Percentiles rank a stretch among this genome's conserved stretches.
phyloP scores from a whole-genome alignment of 2,797 vertebrate genomes.

The Chaunax sp. region DNA sequence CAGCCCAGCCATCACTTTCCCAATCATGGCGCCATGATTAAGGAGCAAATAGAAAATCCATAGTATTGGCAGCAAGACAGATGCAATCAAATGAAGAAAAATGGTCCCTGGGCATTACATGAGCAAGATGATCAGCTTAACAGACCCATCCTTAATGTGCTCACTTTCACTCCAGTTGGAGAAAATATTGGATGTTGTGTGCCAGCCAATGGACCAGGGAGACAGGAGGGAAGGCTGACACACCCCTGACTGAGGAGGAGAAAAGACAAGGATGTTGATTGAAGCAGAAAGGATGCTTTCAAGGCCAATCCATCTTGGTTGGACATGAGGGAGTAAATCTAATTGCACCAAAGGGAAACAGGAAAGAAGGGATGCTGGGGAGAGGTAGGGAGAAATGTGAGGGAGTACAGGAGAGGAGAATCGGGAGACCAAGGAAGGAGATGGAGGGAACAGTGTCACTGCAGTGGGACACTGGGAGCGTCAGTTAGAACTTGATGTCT shows the following conservation, averaged over 20 bases:
- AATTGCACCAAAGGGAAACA: constrained; percentile 73
- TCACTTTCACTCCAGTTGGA: constrained; percentile 72
- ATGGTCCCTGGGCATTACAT: constrained; percentile 62
- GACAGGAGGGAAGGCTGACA: constrained; percentile 43
- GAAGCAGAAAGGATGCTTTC: constrained; percentile 68
- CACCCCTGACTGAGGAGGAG: constrained; percentile 51
- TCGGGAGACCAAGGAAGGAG: constrained; percentile 18
- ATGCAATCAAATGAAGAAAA: constrained; percentile 78
- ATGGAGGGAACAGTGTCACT: constrained; percentile 34
- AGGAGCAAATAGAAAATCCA: constrained; percentile 79
- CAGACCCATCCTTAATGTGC: constrained; percentile 76
- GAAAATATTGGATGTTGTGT: constrained; percentile 72
- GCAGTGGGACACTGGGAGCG: constrained; percentile 60
- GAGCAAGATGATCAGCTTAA: constrained; percentile 77
- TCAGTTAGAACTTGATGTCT: constrained; percentile 71
- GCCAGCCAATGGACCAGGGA: constrained; percentile 54
- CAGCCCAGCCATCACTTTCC: constrained; percentile 62
- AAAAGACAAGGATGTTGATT: constrained; percentile 57
- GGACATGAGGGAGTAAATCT: constrained; percentile 49
- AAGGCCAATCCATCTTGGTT: constrained; percentile 69
- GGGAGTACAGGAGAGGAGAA: constrained; percentile 29
- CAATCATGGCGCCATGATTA: constrained; percentile 72
- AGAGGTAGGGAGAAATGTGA: constrained; percentile 23
- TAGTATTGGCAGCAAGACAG: constrained; percentile 74
- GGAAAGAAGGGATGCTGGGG: constrained; percentile 56